Conservation (phyloP, 2,797 vertebrate genomes). For the Myotis pilosus region DNA sequence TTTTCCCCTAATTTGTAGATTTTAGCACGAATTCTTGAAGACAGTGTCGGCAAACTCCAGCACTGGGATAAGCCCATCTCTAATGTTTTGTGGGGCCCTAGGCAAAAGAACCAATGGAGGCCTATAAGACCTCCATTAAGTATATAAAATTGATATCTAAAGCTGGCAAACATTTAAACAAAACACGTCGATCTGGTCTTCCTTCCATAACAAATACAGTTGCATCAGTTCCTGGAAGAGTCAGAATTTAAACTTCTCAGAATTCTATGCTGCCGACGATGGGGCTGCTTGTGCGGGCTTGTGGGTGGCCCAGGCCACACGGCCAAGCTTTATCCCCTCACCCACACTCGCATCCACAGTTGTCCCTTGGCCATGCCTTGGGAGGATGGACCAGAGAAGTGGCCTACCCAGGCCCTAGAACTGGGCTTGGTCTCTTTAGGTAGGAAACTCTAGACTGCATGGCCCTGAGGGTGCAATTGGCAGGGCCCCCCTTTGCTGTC, state of each 20-base stretch:
- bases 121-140: background rate
- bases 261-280: background rate
- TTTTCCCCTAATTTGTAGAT: background rate
- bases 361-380: background rate
- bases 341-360: fast-evolving
- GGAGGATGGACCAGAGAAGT: background rate
- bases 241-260: background rate
- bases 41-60: background rate
- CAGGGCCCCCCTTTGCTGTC: background rate
- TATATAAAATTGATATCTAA: background rate
- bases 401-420: background rate
- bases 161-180: background rate
- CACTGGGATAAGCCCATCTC: background rate
- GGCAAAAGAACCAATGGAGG: background rate
- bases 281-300: background rate
- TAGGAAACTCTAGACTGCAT: background rate
- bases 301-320: background rate
- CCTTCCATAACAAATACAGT: background rate
- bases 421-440: background rate
- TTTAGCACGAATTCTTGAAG: background rate
- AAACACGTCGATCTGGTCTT: background rate
- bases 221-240: background rate
- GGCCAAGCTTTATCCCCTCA: background rate
- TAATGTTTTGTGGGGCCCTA: background rate
- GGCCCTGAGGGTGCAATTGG: background rate